Evolutionary conservation across 2,888 invertebrate genomes (phyloP), one percentile per base, ranked within the genome.

Genomic region (Cetonia aurata): DNA sequence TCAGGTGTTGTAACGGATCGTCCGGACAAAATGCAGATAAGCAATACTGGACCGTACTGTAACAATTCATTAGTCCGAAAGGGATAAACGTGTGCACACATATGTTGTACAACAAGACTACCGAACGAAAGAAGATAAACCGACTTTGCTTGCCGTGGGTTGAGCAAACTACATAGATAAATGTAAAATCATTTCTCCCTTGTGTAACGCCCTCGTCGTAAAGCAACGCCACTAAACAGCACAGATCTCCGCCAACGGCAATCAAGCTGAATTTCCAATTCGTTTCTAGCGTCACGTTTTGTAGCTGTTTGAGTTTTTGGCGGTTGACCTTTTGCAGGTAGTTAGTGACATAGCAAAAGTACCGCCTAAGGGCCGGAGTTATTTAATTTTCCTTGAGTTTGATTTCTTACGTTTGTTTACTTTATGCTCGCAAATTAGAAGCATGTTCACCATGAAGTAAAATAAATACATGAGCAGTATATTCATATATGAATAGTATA

Each of bases 151-250:
- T 59, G 17, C 46, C 31, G 10, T 13, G 31, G 60, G 60, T 17
- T 13, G 31, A 13, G 31, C 44, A 69, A 44, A 67, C 69, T 69
- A 77, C 74, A 72, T 69, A 76, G 76, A 77, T 75, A 75, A 77
- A 77, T 77, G 75, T 75, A 75, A 75, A 77, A 77, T 77, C 73
- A 77, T 77, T 76, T 75, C 75, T 75, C 76, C 75, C 73, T 52
- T 19, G 74, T 69, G 73, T 66, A 70, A 70, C 74, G 68, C 73
- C 69, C 71, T 55, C 70, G 52, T 48, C 62, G 71, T 73, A 73
- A 72, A 74, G 71, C 72, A 68, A 65, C 42, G 67, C 56, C 59
- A 66, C 70, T 74, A 74, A 74, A 74, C 72, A 74, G 70, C 69
- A 66, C 70, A 67, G 71, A 72, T 71, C 71, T 74, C 71, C 70